Evolutionary conservation across 2,113 vertebrate genomes (phyloP).

Genomic region (Anser brachyrhynchus): DNA sequence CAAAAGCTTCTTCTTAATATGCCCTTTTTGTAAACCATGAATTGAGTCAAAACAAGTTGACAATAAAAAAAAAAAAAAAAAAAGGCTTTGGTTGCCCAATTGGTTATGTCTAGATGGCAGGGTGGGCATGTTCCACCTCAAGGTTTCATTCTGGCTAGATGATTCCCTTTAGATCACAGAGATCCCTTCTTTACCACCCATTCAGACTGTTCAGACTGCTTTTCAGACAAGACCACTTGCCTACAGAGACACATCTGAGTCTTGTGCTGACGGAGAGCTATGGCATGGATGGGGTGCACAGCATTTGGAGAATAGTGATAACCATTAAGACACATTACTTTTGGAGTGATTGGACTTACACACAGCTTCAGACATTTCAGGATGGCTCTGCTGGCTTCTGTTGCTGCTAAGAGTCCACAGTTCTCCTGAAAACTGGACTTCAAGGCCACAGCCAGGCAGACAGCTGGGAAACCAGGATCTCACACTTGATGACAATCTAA

Average conservation of each 20-base stretch:
- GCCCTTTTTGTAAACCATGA: neutral
- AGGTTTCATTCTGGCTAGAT: neutral
- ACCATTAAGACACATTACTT: rapidly evolving
- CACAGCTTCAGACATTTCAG: neutral
- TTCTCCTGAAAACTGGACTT: neutral
- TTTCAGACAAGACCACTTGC: neutral
- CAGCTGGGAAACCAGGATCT: neutral
- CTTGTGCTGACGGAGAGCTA: neutral
- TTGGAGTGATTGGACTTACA: neutral
- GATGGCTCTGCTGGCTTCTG: neutral
- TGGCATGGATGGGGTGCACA: neutral
- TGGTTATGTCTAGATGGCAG: neutral
- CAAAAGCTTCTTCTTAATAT: neutral
- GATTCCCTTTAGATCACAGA: neutral
- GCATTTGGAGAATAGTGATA: neutral
- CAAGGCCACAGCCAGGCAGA: neutral
- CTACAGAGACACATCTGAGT: neutral
- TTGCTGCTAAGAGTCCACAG: neutral
- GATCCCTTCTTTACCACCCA: neutral
- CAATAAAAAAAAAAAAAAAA: neutral
- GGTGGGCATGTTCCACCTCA: neutral
- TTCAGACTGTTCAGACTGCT: neutral
- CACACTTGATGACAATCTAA: neutral
- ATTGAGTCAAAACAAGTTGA: neutral
- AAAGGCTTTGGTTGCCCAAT: neutral